These are phyloP conservation scores for Arctocebus calabarensis DNA, from an alignment of 2,797 vertebrate genomes.

Conservation along the genomic window DNA sequence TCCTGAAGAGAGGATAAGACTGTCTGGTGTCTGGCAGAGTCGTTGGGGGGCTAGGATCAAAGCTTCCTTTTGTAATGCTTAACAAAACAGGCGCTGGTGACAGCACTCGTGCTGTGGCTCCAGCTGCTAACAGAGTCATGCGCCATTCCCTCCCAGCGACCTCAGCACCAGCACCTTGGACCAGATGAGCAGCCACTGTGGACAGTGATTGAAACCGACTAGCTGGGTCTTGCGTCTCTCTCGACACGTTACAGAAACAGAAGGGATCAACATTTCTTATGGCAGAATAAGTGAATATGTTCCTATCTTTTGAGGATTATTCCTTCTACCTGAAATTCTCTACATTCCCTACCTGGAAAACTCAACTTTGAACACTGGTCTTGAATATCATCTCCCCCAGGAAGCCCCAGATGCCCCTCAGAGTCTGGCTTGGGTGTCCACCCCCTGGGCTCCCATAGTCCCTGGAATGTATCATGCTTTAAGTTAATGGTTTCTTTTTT, in stretches of 20 bases:
- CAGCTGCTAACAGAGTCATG: fast-evolving
- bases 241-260: too few species aligned
- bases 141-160: fast-evolving
- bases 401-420: neutral
- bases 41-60: fast-evolving
- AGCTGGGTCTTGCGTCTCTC: neutral
- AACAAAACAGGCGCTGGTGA: neutral
- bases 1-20: neutral
- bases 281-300: neutral
- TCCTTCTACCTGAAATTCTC: neutral
- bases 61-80: neutral
- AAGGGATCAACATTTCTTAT: too few species aligned
- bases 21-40: neutral
- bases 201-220: neutral
- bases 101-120: fast-evolving
- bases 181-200: neutral
- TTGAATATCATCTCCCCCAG: neutral
- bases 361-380: neutral
- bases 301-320: neutral
- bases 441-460: too few species aligned
- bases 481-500: neutral
- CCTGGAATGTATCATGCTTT: fast-evolving
- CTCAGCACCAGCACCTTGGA: fast-evolving
- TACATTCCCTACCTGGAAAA: neutral
- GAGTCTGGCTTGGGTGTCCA: too few species aligned